These are phyloP conservation scores for Pediacus dermestoides DNA, from an alignment of 2,888 invertebrate genomes.

Conservation along the genomic window DNA sequence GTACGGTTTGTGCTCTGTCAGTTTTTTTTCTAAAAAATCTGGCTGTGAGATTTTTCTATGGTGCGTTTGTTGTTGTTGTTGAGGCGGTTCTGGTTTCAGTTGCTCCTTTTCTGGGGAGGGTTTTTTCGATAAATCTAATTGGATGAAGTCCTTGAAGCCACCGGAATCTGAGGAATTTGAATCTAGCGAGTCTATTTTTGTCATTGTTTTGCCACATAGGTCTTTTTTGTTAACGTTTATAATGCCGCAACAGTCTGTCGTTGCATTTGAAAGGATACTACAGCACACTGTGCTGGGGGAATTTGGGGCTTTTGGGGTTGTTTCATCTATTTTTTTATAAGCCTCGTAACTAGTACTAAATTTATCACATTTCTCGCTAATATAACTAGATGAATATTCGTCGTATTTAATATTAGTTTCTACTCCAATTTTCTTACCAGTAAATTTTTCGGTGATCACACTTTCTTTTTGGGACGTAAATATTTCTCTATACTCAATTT, in stretches of 20 bases:
- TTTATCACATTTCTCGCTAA: conserved; percentile 44
- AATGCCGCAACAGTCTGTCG: conserved; percentile 50
- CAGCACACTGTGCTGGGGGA: conserved; percentile 51
- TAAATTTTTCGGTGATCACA: conserved; percentile 9
- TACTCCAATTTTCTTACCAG: conserved; percentile 21
- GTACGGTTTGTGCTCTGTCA: conserved; percentile 32
- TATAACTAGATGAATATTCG: conserved; percentile 29
- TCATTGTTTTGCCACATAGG: conserved; percentile 39
- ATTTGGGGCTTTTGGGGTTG: conserved; percentile 42
- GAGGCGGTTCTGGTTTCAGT: conserved; percentile 15
- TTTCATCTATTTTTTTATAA: conserved; percentile 35
- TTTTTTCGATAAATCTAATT: conserved; percentile 37
- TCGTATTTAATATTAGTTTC: conserved; percentile 33
- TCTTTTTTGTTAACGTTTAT: conserved; percentile 46
- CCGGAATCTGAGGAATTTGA: conserved; percentile 51
- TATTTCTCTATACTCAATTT: conserved; percentile 24
- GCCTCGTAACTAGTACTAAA: conserved; percentile 32
- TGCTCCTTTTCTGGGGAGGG: conserved; percentile 24
- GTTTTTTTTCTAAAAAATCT: conserved; percentile 37
- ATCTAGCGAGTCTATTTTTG: conserved; percentile 48
- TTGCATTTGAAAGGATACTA: conserved; percentile 48
- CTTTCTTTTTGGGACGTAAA: conserved; percentile 20
- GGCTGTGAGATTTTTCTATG: conserved; percentile 46
- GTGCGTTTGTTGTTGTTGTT: conserved; percentile 28
- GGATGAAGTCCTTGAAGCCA: conserved; percentile 50